phyloP scores from a whole-genome alignment of 2,113 vertebrate species.

The Ceratotherium simum region DNA sequence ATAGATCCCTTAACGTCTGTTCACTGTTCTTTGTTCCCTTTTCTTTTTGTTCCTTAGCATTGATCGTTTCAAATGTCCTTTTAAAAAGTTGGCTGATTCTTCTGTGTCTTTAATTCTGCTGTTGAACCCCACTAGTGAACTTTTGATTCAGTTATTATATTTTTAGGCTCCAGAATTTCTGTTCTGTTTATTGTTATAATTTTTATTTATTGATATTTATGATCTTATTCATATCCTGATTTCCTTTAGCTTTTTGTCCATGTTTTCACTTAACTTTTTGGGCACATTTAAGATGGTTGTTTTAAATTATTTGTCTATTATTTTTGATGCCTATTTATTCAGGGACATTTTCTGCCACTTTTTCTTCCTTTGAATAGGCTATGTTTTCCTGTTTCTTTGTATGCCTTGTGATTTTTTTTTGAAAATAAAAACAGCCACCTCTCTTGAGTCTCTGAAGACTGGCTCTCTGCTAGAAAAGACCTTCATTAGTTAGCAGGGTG shows the following conservation, averaged over 20 bases:
- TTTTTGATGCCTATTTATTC: not conserved
- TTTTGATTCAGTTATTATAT: not conserved
- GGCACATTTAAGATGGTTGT: not conserved
- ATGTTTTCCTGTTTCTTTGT: not conserved
- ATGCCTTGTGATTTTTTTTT: not conserved
- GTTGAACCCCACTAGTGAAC: not conserved
- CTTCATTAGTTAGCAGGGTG: not conserved
- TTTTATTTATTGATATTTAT: not conserved
- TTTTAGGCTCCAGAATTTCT: not conserved
- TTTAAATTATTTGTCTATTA: not conserved
- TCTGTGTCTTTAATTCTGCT: not conserved
- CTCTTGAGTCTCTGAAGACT: not conserved
- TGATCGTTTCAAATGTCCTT: not conserved
- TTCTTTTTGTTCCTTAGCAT: not conserved
- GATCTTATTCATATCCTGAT: not conserved
- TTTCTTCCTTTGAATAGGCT: not conserved
- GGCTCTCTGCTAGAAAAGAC: not conserved
- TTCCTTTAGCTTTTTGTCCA: not conserved
- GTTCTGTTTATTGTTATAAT: not conserved
- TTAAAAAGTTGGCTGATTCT: not conserved
- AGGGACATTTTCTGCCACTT: not conserved
- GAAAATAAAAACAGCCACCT: not conserved
- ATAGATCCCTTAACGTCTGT: not conserved
- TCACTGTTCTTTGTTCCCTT: not conserved
- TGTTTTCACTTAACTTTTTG: not conserved